phyloP scores from a whole-genome alignment of 1,140 invertebrate species.

The Periplaneta americana region DNA sequence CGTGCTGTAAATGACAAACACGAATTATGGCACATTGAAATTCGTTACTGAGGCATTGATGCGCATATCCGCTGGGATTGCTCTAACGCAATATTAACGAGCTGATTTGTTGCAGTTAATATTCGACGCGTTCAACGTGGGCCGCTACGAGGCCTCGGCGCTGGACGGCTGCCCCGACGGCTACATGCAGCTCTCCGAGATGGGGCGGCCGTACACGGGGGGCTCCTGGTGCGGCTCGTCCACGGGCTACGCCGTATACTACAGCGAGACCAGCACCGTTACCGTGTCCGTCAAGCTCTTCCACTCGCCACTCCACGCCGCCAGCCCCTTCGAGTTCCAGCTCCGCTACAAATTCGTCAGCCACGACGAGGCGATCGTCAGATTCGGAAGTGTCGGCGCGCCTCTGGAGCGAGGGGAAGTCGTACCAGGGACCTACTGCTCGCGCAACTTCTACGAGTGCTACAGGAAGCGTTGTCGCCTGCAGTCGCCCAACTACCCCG shows the following conservation, averaged over 20 bases:
- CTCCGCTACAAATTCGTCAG: constrained; percentile 74
- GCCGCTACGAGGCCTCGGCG: constrained; percentile 55
- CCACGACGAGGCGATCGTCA: constrained; percentile 65
- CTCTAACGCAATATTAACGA: too few species aligned
- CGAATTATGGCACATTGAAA: too few species aligned
- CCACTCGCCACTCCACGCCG: constrained; percentile 51
- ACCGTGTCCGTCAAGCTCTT: constrained; percentile 69
- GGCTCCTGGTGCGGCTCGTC: constrained; percentile 78
- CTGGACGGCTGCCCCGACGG: constrained; percentile 44
- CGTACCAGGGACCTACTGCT: constrained; percentile 82
- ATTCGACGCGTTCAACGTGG: constrained; percentile 78
- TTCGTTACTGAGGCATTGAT: too few species aligned
- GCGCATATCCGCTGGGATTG: too few species aligned
- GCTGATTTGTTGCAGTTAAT: constrained; percentile 61
- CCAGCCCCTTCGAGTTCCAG: constrained; percentile 64
- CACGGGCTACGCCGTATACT: constrained; percentile 70
- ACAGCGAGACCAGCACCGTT: constrained; percentile 77
- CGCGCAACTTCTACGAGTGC: constrained; percentile 80
- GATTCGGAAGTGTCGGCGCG: constrained; percentile 63
- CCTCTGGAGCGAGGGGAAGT: constrained; percentile 67
- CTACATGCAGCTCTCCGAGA: constrained; percentile 69
- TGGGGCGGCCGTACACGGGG: constrained; percentile 73
- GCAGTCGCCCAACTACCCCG: constrained; percentile 87
- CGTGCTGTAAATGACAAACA: too few species aligned
- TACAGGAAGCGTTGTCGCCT: constrained; percentile 61